A percentile compares a stretch with the other conserved stretches of the same genome.
phyloP scores from a whole-genome alignment of 2,113 vertebrate species.

The Pleuronectes platessa region DNA sequence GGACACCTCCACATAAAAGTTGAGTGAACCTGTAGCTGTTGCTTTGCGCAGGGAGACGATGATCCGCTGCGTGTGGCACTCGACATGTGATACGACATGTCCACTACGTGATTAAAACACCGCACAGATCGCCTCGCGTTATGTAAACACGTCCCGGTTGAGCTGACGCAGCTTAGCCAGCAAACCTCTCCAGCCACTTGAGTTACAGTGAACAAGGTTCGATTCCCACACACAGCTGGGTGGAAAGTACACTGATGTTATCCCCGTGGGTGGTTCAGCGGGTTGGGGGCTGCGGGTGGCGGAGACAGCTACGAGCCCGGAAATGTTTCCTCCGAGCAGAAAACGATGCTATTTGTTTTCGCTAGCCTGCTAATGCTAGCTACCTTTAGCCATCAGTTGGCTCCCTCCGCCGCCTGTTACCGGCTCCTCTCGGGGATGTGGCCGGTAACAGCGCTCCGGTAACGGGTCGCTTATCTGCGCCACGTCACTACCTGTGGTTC shows the following conservation, averaged over 20 bases:
- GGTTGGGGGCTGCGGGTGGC: too few relatives aligned
- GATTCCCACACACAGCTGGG: not conserved
- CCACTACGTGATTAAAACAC: slow-evolving; percentile 1
- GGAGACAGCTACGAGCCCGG: not conserved
- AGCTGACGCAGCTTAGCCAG: slow-evolving; percentile 72
- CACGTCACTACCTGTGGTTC: accelerated
- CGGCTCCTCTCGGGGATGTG: not conserved
- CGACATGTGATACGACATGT: not conserved
- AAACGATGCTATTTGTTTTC: slow-evolving; percentile 54
- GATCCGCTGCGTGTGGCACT: not conserved
- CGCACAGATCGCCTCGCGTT: slow-evolving; percentile 33
- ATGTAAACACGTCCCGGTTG: slow-evolving; percentile 62
- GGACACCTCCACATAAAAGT: not conserved
- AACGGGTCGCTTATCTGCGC: not conserved
- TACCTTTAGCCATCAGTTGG: slow-evolving; percentile 44
- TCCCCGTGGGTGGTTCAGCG: accelerated
- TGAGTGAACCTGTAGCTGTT: slow-evolving; percentile 21
- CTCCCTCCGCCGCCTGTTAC: slow-evolving; percentile 18
- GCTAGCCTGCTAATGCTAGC: slow-evolving; percentile 61
- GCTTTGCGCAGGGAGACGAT: not conserved
- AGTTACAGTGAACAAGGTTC: not conserved
- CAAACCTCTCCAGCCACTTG: slow-evolving; percentile 22
- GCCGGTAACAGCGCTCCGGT: not conserved
- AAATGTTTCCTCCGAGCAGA: slow-evolving; percentile 3
- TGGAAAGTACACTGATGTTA: not conserved